Conservation (phyloP, 2,888 invertebrate genomes). For the Pyrocoelia pectoralis region DNA sequence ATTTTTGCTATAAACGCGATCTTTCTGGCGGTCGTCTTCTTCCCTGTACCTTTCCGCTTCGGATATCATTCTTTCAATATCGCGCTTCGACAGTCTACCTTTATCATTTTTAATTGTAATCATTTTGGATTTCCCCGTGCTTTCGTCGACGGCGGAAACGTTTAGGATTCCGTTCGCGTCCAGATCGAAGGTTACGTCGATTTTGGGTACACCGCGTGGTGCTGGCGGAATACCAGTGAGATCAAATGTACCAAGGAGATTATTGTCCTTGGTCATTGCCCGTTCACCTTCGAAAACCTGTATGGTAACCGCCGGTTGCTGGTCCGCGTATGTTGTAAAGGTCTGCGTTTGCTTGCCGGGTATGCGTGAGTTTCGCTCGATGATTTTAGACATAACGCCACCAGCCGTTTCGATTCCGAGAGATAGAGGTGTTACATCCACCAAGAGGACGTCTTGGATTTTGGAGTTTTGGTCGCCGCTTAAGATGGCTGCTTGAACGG, state of each 20-base stretch:
- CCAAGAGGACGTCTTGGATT: slow-evolving; percentile 67
- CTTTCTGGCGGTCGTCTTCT: slow-evolving; percentile 75
- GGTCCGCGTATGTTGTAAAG: slow-evolving; percentile 84
- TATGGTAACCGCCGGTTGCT: slow-evolving; percentile 78
- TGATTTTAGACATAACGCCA: slow-evolving; percentile 69
- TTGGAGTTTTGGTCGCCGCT: slow-evolving; percentile 68
- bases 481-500: slow-evolving; percentile 77
- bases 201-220: slow-evolving; percentile 63
- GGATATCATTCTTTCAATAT: slow-evolving; percentile 81
- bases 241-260: slow-evolving; percentile 60
- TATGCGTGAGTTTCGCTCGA: slow-evolving; percentile 75
- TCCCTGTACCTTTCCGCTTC: slow-evolving; percentile 78
- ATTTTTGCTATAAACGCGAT: slow-evolving; percentile 75
- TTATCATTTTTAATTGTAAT: slow-evolving; percentile 87
- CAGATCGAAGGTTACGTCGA: slow-evolving; percentile 72
- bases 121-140: slow-evolving; percentile 72
- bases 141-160: slow-evolving; percentile 63
- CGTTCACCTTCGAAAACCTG: slow-evolving; percentile 72
- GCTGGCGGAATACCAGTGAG: slow-evolving; percentile 65
- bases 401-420: slow-evolving; percentile 64
- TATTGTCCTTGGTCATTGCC: slow-evolving; percentile 68
- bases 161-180: slow-evolving; percentile 79
- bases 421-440: slow-evolving; percentile 65
- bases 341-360: slow-evolving; percentile 77
- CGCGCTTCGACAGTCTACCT: slow-evolving; percentile 80